Evolutionary conservation across 1,140 invertebrate species (phyloP).

Genomic region (Drosophila takahashii): DNA sequence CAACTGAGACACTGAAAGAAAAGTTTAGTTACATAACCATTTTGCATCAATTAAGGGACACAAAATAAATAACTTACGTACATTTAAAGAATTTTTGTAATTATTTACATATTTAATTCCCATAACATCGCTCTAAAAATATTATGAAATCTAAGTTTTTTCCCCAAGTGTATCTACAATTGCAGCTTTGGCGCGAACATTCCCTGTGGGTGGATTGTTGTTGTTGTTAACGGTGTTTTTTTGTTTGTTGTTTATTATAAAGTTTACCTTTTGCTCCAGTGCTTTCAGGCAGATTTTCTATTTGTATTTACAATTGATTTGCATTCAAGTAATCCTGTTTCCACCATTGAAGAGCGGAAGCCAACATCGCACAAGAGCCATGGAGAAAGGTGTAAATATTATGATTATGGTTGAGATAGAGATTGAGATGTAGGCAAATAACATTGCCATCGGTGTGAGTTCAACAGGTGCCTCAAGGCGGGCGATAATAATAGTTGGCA

Average conservation of each 20-base stretch:
- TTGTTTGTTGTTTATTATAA: constrained; percentile 30
- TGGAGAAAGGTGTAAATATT: constrained; percentile 34
- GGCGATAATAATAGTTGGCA: neutral
- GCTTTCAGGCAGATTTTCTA: constrained; percentile 35
- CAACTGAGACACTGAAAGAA: constrained; percentile 1
- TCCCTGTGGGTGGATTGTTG: constrained; percentile 41
- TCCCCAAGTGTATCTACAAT: constrained; percentile 1
- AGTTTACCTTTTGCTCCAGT: constrained; percentile 18
- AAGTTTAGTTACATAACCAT: no score
- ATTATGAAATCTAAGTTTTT: neutral
- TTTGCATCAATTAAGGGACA: no score
- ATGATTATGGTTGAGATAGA: constrained; percentile 21
- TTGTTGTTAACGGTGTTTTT: constrained; percentile 35
- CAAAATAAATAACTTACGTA: no score
- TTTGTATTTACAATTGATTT: constrained; percentile 62
- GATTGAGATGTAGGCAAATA: constrained; percentile 32
- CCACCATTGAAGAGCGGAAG: constrained; percentile 54
- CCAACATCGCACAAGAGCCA: constrained; percentile 6
- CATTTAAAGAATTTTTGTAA: no score
- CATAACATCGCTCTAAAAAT: neutral
- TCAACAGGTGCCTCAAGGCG: constrained; percentile 33
- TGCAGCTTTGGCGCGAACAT: constrained; percentile 10
- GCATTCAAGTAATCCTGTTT: constrained; percentile 42
- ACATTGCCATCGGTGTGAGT: constrained; percentile 8
- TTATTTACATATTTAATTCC: neutral